These are phyloP conservation scores for Zaprionus capensis DNA, from an alignment of 1,140 invertebrate species.

Conservation along the genomic window DNA sequence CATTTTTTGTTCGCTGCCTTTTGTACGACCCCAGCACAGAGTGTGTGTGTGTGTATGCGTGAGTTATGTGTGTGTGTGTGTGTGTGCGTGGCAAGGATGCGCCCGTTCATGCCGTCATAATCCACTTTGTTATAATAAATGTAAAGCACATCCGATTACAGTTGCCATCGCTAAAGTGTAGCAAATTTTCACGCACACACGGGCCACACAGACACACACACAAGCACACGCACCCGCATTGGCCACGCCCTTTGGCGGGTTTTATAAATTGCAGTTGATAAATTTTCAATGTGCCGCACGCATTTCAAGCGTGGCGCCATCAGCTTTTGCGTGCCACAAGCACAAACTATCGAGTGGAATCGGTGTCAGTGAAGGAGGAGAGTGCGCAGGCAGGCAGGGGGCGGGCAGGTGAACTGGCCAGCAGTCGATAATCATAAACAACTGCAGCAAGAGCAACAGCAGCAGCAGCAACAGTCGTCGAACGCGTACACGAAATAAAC, in stretches of 20 bases:
- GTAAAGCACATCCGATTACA: conserved; percentile 83
- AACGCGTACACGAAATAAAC: conserved; percentile 65
- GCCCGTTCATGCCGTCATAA: conserved; percentile 66
- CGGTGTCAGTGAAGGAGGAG: conserved; percentile 33
- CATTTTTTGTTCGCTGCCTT: conserved; percentile 35
- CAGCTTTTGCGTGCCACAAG: conserved; percentile 56
- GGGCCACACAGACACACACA: conserved; percentile 9
- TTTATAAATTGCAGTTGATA: conserved; percentile 75
- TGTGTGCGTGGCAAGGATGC: conserved; percentile 66
- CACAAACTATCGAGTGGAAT: conserved; percentile 42
- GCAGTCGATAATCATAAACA: conserved; percentile 75
- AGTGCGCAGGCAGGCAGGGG: too few species aligned
- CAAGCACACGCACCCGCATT: not conserved
- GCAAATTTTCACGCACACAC: conserved; percentile 76
- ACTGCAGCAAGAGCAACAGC: conserved; percentile 37
- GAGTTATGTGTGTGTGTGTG: conserved; percentile 17
- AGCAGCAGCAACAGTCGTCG: conserved; percentile 25
- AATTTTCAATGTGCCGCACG: conserved; percentile 73
- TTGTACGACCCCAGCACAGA: conserved; percentile 27
- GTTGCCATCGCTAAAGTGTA: conserved; percentile 78
- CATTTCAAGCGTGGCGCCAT: conserved; percentile 55
- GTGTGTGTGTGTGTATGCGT: conserved; percentile 39
- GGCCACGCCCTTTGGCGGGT: conserved; percentile 13
- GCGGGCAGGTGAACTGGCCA: conserved; percentile 53
- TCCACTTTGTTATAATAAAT: conserved; percentile 83